Percentiles rank a stretch among this genome's conserved stretches.
Evolutionary conservation across 2,797 vertebrate species (phyloP).

Genomic region (Pangasius krempfi): DNA sequence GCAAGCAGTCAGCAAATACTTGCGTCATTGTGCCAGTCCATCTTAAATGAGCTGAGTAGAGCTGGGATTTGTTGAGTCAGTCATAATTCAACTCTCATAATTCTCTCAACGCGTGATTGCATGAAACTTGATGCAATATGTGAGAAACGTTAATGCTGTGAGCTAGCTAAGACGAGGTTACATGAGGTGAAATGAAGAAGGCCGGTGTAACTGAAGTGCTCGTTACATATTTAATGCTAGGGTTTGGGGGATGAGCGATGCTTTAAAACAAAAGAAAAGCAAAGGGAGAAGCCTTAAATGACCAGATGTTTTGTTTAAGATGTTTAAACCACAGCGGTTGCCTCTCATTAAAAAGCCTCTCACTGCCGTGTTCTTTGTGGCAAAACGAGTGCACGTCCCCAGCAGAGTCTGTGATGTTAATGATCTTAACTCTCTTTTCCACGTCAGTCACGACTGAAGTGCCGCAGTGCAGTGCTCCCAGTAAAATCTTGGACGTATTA

Average conservation of each 20-base stretch:
- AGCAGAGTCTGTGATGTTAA: not conserved
- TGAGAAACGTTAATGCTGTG: conserved; percentile 23
- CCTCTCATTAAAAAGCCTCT: conserved; percentile 3
- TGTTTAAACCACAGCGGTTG: conserved; percentile 8
- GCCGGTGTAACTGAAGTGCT: not conserved
- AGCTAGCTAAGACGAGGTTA: not conserved
- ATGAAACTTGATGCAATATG: conserved; percentile 37
- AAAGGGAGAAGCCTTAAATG: not conserved
- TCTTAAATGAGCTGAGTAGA: not conserved
- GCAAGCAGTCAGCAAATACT: not conserved
- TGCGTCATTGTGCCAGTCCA: not conserved
- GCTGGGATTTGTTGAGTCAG: not conserved
- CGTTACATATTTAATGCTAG: not conserved
- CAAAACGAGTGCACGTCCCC: not conserved
- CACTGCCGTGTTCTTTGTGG: not conserved
- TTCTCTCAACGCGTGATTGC: conserved; percentile 20
- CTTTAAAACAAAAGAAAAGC: not conserved
- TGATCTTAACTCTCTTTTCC: conserved; percentile 10
- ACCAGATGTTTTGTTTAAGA: conserved; percentile 23
- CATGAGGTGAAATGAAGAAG: not conserved
- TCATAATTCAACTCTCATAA: not conserved
- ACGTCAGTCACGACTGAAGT: conserved; percentile 13
- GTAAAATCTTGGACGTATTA: not conserved
- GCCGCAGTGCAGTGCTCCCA: conserved; percentile 6
- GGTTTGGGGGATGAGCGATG: not conserved